A percentile compares a stretch with the other conserved stretches of the same genome.
phyloP scores from a whole-genome alignment of 2,113 vertebrate species.

The Pterocles gutturalis region DNA sequence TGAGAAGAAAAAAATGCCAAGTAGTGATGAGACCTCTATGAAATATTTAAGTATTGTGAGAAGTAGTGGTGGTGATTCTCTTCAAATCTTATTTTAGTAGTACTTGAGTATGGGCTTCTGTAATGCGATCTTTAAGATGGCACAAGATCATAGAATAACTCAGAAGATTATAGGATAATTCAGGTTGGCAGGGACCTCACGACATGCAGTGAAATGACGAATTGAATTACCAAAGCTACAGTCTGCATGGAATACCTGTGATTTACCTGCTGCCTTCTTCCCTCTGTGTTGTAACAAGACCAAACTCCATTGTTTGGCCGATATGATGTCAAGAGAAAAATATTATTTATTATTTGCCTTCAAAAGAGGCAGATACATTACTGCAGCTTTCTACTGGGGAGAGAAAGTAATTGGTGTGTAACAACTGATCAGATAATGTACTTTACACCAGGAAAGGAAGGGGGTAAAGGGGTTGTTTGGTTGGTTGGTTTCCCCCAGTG shows the following conservation, averaged over 20 bases:
- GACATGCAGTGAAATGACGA: neutral
- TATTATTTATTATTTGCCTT: neutral
- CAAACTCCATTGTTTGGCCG: neutral
- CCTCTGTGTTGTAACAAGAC: neutral
- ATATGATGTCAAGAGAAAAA: neutral
- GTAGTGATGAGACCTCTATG: neutral
- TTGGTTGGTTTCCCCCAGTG: neutral
- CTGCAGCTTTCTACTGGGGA: neutral
- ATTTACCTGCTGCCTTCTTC: neutral
- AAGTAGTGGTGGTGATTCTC: neutral
- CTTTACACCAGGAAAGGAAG: neutral
- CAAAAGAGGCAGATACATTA: neutral
- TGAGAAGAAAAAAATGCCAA: neutral
- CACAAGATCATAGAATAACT: neutral
- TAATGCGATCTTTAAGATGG: neutral
- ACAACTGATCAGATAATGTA: neutral
- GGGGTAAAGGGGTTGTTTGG: rapidly evolving
- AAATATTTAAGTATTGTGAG: neutral
- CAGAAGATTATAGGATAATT: neutral
- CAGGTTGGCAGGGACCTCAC: neutral
- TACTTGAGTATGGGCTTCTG: neutral
- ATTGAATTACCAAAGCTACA: neutral
- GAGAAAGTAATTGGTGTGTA: neutral
- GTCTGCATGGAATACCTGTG: neutral
- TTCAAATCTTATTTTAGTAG: neutral